Base-by-base conservation (phyloP, 2,888 invertebrate genomes). In the Ophonus ardosiacus region DNA sequence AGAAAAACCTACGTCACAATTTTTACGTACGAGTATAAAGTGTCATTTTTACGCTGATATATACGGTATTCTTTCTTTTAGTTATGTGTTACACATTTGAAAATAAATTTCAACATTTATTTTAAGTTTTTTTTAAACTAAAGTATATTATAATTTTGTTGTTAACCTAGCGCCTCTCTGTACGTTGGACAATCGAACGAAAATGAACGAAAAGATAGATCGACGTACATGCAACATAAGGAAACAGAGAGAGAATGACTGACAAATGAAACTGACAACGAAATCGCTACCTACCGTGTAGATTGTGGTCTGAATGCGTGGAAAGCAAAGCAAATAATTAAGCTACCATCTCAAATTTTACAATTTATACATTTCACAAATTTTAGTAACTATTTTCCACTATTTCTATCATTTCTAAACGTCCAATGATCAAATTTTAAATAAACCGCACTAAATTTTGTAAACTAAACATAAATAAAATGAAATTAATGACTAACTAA, bases 301-400 rank as follows among this genome's bases (percentile, higher is more conserved):
- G 21, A 90, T 90, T 90, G 91, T 91, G 90, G 91, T 90, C 91
- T 91, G 88, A 90, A 89, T 90, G 91, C 91, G 91, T 91, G 91
- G 90, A 91, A 91, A 91, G 90, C 90, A 71, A 91, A 90, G 90
- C 90, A 89, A 89, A 88, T 90, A 89, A 89, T 89, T 89, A 87
- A 89, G 84, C 84, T 63, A 71, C 40, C n/a, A 40, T 61, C 68
- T 38, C 38, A 7, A 40, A 61, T 63, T 51, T 59, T 80, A 79
- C 38, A 31, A 68, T 38, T 68, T 38, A 68, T 38, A 68, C 31
- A 68, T 38, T 38, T 65, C 13, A 38, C 38, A 13, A 38, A 68
- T 31, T 68, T 68, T 21, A 24, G 4, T n/a, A 63, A 24, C 7
- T 31, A 68, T 68, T 68, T 24, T n/a, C n/a, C 38, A 68, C 68